Conservation (phyloP, 2,113 vertebrate genomes). For the Sphyrna mokarran region DNA sequence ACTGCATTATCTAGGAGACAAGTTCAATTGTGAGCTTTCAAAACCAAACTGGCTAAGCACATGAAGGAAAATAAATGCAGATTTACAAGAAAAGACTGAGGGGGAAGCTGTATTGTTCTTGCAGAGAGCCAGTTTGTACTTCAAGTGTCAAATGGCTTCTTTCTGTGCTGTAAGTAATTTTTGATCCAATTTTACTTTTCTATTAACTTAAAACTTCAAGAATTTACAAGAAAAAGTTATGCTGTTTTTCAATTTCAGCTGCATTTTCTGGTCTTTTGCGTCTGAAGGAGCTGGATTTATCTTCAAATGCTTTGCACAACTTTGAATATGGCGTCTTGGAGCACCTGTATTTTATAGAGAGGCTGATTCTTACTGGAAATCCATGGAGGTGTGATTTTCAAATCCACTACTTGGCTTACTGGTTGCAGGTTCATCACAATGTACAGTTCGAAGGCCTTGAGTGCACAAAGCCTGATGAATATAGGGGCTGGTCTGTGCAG, state of each 20-base stretch:
- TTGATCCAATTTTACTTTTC: background rate
- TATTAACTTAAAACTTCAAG: background rate
- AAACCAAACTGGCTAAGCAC: background rate
- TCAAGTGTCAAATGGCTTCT: background rate
- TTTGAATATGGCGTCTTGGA: conserved; percentile 89
- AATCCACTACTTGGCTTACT: conserved; percentile 96
- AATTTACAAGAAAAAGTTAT: background rate
- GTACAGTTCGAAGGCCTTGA: conserved; percentile 75
- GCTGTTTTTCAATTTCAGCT: conserved; percentile 57
- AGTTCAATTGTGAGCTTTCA: background rate
- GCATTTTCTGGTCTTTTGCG: conserved; percentile 80
- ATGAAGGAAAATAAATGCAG: background rate
- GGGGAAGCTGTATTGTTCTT: background rate
- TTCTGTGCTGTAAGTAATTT: background rate
- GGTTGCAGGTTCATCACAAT: conserved; percentile 85
- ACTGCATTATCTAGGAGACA: background rate
- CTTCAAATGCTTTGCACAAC: conserved; percentile 82
- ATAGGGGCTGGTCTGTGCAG: conserved; percentile 81
- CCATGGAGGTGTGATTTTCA: conserved; percentile 95
- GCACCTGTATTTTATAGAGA: conserved; percentile 88
- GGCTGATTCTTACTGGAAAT: conserved; percentile 74
- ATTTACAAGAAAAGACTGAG: background rate
- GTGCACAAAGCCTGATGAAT: conserved; percentile 78
- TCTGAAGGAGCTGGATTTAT: conserved; percentile 84
- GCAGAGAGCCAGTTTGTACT: background rate